Percentiles rank a stretch among this genome's conserved stretches.
These are phyloP conservation scores for Harpegnathos saltator DNA, from an alignment of 1,140 invertebrate genomes.

Conservation along the genomic window DNA sequence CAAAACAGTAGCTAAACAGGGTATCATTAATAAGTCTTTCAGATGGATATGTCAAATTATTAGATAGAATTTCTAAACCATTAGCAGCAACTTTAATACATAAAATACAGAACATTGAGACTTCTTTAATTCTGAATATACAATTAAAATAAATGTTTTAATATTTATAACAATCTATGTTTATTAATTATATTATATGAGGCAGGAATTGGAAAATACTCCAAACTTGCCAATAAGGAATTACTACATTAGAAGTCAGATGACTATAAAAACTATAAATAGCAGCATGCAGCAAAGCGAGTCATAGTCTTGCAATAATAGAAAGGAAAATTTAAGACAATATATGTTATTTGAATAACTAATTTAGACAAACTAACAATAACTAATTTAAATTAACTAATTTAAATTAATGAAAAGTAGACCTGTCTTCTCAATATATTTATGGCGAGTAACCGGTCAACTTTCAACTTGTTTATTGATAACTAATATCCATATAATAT, in stretches of 20 bases:
- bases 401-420: constrained; percentile 1
- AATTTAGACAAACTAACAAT: background rate
- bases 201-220: background rate
- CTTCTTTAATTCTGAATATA: background rate
- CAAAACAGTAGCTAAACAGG: background rate
- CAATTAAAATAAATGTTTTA: background rate
- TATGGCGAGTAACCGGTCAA: background rate
- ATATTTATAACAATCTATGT: background rate
- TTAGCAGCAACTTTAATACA: constrained; percentile 1
- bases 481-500: background rate
- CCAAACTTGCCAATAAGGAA: constrained; percentile 16
- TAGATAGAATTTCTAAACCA: background rate
- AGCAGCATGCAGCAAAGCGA: constrained; percentile 34
- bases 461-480: background rate
- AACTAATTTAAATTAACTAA: background rate
- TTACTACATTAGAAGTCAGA: constrained; percentile 15
- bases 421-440: background rate
- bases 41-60: background rate
- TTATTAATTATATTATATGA: background rate
- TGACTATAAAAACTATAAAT: constrained; percentile 59
- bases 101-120: background rate
- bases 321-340: background rate
- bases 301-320: constrained; percentile 45
- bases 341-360: background rate
- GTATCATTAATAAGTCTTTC: background rate